Conservation (phyloP, 2,113 vertebrate species). For the Malaclemys terrapin region DNA sequence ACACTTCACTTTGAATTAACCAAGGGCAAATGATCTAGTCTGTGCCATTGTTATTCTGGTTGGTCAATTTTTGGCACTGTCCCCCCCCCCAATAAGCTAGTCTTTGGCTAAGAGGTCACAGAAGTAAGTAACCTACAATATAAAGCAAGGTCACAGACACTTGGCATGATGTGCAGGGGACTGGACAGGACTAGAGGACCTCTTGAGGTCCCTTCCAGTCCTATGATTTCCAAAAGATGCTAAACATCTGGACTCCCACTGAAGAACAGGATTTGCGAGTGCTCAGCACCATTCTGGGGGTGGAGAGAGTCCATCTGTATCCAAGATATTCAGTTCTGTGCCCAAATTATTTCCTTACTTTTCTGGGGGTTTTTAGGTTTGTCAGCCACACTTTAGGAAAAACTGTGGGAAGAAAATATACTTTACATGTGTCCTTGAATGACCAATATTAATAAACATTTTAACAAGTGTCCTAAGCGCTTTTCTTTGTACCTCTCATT, state of each 20-base stretch:
- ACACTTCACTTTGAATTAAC: no score
- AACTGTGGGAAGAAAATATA: background rate
- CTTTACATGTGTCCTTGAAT: background rate
- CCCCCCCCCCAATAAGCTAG: background rate
- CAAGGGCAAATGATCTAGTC: no score
- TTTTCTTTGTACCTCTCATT: background rate
- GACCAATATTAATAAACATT: background rate
- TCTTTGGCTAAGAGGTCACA: background rate
- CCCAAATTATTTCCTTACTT: background rate
- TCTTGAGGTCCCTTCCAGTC: no score
- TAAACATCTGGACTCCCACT: background rate
- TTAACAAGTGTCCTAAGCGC: background rate
- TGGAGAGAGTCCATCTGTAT: background rate
- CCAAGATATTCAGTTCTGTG: background rate
- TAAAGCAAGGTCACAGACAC: background rate
- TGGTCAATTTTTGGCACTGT: background rate
- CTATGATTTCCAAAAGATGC: background rate
- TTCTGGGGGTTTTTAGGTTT: background rate
- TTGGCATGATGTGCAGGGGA: background rate
- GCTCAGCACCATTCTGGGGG: background rate
- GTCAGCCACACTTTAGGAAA: background rate
- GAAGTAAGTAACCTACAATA: background rate
- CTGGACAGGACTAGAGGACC: no score
- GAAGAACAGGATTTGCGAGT: background rate
- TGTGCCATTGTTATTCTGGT: background rate